These are phyloP conservation scores for Nomada ferruginata DNA, from an alignment of 2,888 invertebrate genomes.

Conservation along the genomic window DNA sequence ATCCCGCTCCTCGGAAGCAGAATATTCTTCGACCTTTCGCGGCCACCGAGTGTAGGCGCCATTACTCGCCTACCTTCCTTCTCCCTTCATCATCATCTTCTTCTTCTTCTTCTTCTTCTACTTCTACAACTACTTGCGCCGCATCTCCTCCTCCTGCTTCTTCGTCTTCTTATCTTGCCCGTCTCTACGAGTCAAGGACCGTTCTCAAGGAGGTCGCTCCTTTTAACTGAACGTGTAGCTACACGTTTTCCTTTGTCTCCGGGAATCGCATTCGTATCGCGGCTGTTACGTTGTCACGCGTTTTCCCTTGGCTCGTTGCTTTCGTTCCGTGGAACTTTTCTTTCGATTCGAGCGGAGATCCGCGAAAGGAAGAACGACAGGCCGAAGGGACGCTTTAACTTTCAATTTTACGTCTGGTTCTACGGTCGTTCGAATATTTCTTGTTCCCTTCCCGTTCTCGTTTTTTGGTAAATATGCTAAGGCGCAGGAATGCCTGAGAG, in stretches of 20 bases:
- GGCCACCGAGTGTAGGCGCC: slow-evolving; percentile 73
- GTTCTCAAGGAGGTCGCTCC: slow-evolving; percentile 84
- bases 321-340: slow-evolving; percentile 10
- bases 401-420: too few relatives aligned
- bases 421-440: too few relatives aligned
- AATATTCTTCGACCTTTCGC: slow-evolving; percentile 70
- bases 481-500: neutral
- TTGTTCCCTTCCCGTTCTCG: too few relatives aligned
- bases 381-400: too few relatives aligned
- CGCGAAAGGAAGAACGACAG: too few relatives aligned
- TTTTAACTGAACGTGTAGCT: slow-evolving; percentile 73
- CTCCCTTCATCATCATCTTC: slow-evolving; percentile 59
- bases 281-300: slow-evolving; percentile 37
- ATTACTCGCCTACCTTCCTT: slow-evolving; percentile 68
- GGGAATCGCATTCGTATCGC: slow-evolving; percentile 60
- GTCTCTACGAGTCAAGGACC: slow-evolving; percentile 83
- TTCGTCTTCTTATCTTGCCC: slow-evolving; percentile 63
- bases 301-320: slow-evolving; percentile 35
- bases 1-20: slow-evolving; percentile 61
- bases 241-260: slow-evolving; percentile 70
- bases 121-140: slow-evolving; percentile 60
- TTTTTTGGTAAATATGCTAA: too few relatives aligned
- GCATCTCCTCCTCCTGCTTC: slow-evolving; percentile 40
- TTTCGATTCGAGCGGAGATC: neutral
- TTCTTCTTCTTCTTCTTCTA: slow-evolving; percentile 54